These are phyloP conservation scores for Apostichopus japonicus DNA, from an alignment of 35 echinoderm and acorn worm genomes.

Conservation along the genomic window DNA sequence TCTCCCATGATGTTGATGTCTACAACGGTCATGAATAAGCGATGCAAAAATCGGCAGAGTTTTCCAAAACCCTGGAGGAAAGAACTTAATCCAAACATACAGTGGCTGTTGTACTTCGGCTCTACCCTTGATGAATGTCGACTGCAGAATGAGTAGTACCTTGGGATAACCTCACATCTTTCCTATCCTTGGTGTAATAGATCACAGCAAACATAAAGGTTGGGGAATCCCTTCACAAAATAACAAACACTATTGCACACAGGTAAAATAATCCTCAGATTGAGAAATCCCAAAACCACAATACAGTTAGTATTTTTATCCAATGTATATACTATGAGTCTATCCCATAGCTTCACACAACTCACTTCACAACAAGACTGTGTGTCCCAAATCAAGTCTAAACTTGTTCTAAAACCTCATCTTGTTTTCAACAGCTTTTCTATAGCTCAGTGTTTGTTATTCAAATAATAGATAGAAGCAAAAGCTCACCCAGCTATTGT, in stretches of 20 bases:
- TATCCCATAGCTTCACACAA: neutral
- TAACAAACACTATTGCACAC: too few relatives aligned
- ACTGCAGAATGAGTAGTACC: neutral
- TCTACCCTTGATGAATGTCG: neutral
- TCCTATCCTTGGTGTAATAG: neutral
- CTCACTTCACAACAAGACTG: neutral
- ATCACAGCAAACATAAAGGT: neutral
- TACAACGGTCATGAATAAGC: slow-evolving; percentile 6
- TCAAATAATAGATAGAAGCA: slow-evolving; percentile 17
- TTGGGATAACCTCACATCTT: slow-evolving; percentile 31
- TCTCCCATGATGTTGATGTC: slow-evolving; percentile 33
- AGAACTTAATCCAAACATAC: slow-evolving; percentile 16
- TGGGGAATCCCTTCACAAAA: slow-evolving; percentile 29
- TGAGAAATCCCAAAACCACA: neutral
- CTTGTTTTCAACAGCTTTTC: slow-evolving; percentile 8
- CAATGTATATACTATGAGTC: neutral
- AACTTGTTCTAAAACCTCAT: slow-evolving; percentile 37
- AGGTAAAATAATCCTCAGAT: neutral
- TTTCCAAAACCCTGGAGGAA: slow-evolving; percentile 23
- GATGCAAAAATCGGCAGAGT: slow-evolving; percentile 39
- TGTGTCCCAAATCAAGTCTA: slow-evolving; percentile 34
- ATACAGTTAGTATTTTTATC: too few relatives aligned
- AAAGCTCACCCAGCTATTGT: slow-evolving; percentile 29
- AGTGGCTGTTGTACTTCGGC: neutral
- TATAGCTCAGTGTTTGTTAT: slow-evolving; percentile 31